phyloP scores from a whole-genome alignment of 2,113 vertebrate species.

The Protobothrops mucrosquamatus region DNA sequence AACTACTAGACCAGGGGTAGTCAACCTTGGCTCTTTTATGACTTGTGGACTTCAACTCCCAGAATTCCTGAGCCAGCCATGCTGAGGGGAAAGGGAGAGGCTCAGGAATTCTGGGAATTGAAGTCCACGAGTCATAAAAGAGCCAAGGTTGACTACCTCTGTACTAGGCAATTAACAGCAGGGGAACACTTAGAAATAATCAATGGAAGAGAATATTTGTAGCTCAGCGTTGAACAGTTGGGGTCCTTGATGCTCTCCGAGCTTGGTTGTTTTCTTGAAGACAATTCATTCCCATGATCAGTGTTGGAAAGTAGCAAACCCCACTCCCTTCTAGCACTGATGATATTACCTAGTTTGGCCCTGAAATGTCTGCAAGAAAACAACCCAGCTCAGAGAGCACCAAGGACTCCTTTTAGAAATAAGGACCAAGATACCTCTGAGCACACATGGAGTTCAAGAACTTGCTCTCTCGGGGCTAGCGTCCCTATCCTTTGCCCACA shows the following conservation, averaged over 20 bases:
- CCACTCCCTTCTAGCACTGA: background rate
- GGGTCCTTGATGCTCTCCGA: background rate
- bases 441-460: background rate
- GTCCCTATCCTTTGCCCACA: background rate
- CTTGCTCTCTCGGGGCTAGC: background rate
- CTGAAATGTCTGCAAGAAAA: background rate
- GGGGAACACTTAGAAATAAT: background rate
- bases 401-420: background rate
- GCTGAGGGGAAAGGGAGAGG: too few relatives aligned
- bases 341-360: background rate
- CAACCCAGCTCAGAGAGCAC: background rate
- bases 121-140: too few relatives aligned
- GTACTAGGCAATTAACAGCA: background rate
- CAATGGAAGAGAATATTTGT: background rate
- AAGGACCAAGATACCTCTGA: background rate
- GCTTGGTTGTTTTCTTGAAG: background rate
- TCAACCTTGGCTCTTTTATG: too few relatives aligned
- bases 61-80: too few relatives aligned
- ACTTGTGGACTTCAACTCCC: too few relatives aligned
- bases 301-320: background rate
- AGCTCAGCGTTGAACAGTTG: background rate
- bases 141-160: too few relatives aligned
- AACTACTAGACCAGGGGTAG: background rate
- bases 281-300: background rate
- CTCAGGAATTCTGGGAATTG: too few relatives aligned